A percentile compares a stretch with the other conserved stretches of the same genome.
phyloP scores from a whole-genome alignment of 1,140 invertebrate species.

The Heliothis subflexa region DNA sequence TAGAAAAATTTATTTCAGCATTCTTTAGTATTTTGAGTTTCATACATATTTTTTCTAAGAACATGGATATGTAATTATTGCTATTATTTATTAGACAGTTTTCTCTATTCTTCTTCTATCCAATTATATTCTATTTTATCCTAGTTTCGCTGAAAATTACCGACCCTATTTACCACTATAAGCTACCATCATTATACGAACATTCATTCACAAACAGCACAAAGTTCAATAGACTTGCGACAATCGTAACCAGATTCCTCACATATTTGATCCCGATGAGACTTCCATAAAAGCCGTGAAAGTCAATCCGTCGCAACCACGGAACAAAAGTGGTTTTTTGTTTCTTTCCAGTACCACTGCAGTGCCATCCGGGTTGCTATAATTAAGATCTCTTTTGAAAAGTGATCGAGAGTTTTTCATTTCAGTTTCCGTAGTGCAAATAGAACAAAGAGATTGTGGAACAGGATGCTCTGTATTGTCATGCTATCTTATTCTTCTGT shows the following conservation, averaged over 20 bases:
- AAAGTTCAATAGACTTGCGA: neutral
- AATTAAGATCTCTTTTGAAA: constrained; percentile 34
- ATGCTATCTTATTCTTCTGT: neutral
- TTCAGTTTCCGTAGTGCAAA: neutral
- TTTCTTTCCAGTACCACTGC: neutral
- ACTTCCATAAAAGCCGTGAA: neutral
- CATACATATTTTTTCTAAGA: neutral
- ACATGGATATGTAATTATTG: too few species aligned
- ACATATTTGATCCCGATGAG: neutral
- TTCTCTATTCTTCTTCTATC: too few species aligned
- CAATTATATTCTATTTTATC: too few species aligned
- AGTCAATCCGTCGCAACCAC: constrained; percentile 24
- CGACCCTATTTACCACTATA: too few species aligned
- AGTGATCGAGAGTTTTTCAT: constrained; percentile 29
- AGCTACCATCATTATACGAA: too few species aligned
- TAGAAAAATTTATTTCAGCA: constrained; percentile 17
- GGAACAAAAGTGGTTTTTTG: neutral
- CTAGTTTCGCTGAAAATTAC: too few species aligned
- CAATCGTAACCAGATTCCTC: constrained; percentile 1
- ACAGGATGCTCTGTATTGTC: neutral
- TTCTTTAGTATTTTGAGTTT: constrained; percentile 1
- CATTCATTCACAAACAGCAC: neutral
- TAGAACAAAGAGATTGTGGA: neutral
- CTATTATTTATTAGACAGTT: too few species aligned
- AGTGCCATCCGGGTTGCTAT: neutral